phyloP scores from a whole-genome alignment of 2,113 vertebrate genomes.

The Clupea harengus region DNA sequence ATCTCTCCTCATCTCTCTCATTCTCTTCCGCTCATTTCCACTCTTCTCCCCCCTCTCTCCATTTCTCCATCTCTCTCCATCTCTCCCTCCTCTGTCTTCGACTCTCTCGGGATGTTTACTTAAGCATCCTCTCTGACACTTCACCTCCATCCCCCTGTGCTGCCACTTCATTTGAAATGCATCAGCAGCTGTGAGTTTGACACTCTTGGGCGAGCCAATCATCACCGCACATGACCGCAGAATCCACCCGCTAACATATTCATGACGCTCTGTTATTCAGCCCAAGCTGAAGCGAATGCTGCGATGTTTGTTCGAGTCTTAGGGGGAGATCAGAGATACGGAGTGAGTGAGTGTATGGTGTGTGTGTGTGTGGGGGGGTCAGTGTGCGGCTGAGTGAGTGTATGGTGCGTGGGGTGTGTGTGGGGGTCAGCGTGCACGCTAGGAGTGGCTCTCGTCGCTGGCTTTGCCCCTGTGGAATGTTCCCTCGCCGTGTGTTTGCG shows the following conservation, averaged over 20 bases:
- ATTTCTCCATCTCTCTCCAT: neutral
- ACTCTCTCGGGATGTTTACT: neutral
- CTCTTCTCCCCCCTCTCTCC: neutral
- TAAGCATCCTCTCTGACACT: neutral
- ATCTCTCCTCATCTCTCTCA: neutral
- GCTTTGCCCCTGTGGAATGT: constrained; percentile 41
- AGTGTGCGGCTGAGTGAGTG: neutral
- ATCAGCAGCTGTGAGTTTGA: constrained; percentile 22
- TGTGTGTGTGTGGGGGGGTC: neutral
- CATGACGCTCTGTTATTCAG: neutral
- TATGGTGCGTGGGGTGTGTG: neutral
- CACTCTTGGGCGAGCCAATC: constrained; percentile 16
- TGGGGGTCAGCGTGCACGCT: too few species aligned
- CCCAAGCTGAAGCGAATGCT: neutral
- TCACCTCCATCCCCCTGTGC: neutral
- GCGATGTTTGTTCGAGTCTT: neutral
- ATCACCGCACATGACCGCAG: neutral
- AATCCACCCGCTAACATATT: neutral
- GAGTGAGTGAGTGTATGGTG: neutral
- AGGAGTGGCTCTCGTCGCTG: constrained; percentile 35
- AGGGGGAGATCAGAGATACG: neutral
- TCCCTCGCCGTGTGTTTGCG: constrained; percentile 51
- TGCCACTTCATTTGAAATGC: constrained; percentile 21
- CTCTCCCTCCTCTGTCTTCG: neutral
- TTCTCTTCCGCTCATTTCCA: neutral